phyloP scores from a whole-genome alignment of 1,140 invertebrate genomes.

The Neocloeon triangulifer region DNA sequence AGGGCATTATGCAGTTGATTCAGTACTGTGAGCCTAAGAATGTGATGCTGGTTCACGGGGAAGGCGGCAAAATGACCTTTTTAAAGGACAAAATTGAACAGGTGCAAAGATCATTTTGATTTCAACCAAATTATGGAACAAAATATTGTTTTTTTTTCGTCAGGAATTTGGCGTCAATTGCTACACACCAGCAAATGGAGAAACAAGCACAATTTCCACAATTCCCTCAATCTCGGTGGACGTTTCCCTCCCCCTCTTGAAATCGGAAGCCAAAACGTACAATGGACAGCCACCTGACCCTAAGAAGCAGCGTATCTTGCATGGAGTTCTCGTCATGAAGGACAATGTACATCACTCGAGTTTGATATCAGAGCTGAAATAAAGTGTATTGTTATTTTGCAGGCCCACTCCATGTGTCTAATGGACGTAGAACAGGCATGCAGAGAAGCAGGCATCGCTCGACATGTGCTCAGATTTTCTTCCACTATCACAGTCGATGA shows the following conservation, averaged over 20 bases:
- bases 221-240: conserved; percentile 75
- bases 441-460: conserved; percentile 66
- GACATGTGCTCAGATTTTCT: conserved; percentile 64
- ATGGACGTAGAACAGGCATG: conserved; percentile 77
- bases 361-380: too few relatives aligned
- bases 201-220: conserved; percentile 70
- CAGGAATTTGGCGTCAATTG: conserved; percentile 74
- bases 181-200: conserved; percentile 91
- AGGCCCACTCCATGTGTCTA: conserved; percentile 40
- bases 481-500: conserved; percentile 70
- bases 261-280: conserved; percentile 53
- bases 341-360: conserved; percentile 55
- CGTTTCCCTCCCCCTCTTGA: conserved; percentile 64
- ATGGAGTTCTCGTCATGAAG: conserved; percentile 77
- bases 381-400: conserved; percentile 4
- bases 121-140: too few relatives aligned
- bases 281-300: conserved; percentile 65
- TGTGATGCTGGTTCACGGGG: conserved; percentile 91
- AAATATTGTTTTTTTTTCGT: too few relatives aligned
- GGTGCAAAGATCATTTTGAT: too few relatives aligned
- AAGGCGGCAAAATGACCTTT: conserved; percentile 75
- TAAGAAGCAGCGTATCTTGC: conserved; percentile 59
- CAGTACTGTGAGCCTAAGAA: conserved; percentile 94
- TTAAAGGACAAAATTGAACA: conserved; percentile 81
- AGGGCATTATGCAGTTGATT: conserved; percentile 99